Base-by-base conservation (phyloP, 2,797 vertebrate genomes). In the Phyllotis vaccarum region DNA sequence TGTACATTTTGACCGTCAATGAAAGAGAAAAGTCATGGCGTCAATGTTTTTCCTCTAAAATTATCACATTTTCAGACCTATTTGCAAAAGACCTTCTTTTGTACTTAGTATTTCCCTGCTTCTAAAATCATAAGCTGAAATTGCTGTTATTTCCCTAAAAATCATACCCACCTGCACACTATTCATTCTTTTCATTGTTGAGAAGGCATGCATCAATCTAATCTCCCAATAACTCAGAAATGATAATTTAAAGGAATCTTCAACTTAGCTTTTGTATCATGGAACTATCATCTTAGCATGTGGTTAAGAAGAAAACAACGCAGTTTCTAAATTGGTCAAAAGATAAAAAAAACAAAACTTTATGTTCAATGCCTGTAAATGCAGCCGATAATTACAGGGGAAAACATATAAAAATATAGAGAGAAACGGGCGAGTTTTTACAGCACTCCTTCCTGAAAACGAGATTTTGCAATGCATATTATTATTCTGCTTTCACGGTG, bases 351-450 rank as follows among this genome's bases (percentile, higher is more conserved):
- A 4, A 11, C 40, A n/a, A 80, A 4, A 11, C 40, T 37, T 82
- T 58, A 95, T 90, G 46, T 91, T 74, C 14, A 24, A 27, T 66
- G 70, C 29, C 27, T 79, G 40, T 66, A 64, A 95, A 94, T 86
- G 60, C n/a, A 93, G 74, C 31, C 31, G 64, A 80, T 89, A 94
- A 82, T 94, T 95, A 89, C 0, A 60, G 82, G 40, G 74, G n/a
- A 76, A 89, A 90, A 54, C n/a, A 90, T 37, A 82, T 76, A 93
- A 75, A 92, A 90, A 81, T 60, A 81, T 10, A 60, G 43, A 37
- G 22, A 88, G 52, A 94, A 95, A 62, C 82, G 40, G 83, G 82
- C 40, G 72, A 10, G 27, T 80, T 88, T 94, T 85, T 86, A 85
- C 37, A 62, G 7, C 29, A 21, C 16, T 62, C 58, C 91, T 94